Conservation (phyloP, 1,140 invertebrate genomes). For the Camponotus vicinus region DNA sequence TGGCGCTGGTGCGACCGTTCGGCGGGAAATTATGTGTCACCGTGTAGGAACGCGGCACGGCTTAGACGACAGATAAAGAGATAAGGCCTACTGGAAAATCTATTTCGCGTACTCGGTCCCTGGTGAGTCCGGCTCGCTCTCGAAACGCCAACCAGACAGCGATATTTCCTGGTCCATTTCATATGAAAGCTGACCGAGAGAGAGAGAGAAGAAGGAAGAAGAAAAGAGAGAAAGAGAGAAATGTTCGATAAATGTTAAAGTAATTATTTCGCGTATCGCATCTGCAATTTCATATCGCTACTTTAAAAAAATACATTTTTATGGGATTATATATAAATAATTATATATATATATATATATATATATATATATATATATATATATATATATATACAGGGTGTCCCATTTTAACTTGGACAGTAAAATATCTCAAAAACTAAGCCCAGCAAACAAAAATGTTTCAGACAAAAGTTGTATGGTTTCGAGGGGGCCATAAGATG, state of each 20-base stretch:
- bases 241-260: conserved; percentile 34
- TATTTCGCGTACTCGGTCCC: conserved; percentile 57
- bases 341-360: background rate
- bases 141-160: conserved; percentile 59
- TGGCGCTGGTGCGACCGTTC: conserved; percentile 48
- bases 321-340: too few relatives aligned
- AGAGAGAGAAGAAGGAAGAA: background rate
- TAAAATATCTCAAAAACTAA: too few relatives aligned
- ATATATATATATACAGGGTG: too few relatives aligned
- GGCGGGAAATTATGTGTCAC: conserved; percentile 71
- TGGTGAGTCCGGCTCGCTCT: conserved; percentile 45
- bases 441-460: too few relatives aligned
- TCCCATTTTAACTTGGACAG: too few relatives aligned
- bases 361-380: too few relatives aligned
- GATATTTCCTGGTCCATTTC: conserved; percentile 59
- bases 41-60: conserved; percentile 65
- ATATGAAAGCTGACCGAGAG: conserved; percentile 41
- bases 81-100: conserved; percentile 58
- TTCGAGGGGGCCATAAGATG: too few relatives aligned
- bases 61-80: conserved; percentile 67
- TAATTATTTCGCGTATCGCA: conserved; percentile 48
- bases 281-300: background rate
- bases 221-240: background rate
- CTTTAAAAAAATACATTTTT: conserved; percentile 5
- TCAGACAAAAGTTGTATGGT: too few relatives aligned